Conservation (phyloP, 2,888 invertebrate genomes). For the Cepaea hortensis region DNA sequence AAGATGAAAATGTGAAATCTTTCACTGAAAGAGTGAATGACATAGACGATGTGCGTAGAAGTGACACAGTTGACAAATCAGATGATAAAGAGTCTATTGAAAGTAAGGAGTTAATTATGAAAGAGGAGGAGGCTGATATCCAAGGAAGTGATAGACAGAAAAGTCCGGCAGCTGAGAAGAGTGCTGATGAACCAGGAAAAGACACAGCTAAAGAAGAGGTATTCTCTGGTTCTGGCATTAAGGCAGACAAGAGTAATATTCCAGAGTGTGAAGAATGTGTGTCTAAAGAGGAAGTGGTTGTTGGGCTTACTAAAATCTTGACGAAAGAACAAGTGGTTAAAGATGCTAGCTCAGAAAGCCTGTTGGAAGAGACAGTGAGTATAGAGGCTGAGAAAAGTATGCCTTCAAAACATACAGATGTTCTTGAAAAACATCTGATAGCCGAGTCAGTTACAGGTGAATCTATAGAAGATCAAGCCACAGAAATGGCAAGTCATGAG, state of each 20-base stretch:
- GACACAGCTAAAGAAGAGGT: neutral
- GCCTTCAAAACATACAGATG: neutral
- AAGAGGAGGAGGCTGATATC: neutral
- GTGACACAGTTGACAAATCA: neutral
- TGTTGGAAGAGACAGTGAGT: no score
- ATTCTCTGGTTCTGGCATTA: neutral
- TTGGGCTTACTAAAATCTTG: neutral
- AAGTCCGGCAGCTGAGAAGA: neutral
- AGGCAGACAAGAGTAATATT: neutral
- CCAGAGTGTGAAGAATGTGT: neutral
- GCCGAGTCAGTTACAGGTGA: neutral
- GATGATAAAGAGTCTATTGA: neutral
- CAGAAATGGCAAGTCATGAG: neutral
- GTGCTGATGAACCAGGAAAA: neutral
- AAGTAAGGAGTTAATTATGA: neutral
- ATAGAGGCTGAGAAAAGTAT: neutral
- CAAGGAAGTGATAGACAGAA: neutral
- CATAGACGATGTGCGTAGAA: neutral
- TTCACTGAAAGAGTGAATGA: neutral
- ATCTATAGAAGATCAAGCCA: neutral
- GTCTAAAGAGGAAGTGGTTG: neutral
- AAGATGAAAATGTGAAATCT: neutral
- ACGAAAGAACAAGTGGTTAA: constrained; percentile 5
- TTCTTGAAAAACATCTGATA: no score
- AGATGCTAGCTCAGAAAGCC: neutral